Base-by-base conservation (phyloP, 2,113 vertebrate genomes). In the Tretioscincus oriximinensis region DNA sequence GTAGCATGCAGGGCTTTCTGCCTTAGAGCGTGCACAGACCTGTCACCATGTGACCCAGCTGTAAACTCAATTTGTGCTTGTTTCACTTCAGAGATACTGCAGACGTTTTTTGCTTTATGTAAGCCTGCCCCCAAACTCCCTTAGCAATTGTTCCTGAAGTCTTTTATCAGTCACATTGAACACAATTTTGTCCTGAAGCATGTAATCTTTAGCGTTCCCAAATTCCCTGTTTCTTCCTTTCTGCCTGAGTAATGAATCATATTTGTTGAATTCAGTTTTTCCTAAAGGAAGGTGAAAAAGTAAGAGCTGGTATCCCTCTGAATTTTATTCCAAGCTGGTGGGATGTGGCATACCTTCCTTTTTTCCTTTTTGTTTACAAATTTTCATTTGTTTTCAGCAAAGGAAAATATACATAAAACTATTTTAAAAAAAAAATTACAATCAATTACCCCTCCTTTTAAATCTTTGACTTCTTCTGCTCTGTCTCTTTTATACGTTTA, bases 141-240 rank as follows among this genome's bases (percentile, higher is more conserved):
- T 78, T 18, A 72, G 81, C 68, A 78, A 77, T 77, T 72, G 45
- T 63, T 78, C 68, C 41, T 72, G 45, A 70, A 76, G 49, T 75
- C 20, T 45, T 82, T 76, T 76, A 72, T 71, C 77, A 80, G 73
- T 81, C 45, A 72, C 73, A 66, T 9, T 60, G 47, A 84, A 76
- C 77, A 75, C 24, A 65, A 21, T 70, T 68, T 76, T 81, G 67
- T 72, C 78, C 68, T 72, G 47, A 12, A 81, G 67, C 73, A 85
- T 76, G 60, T 72, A 69, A 75, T 81, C 65, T 65, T 70, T 49
- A 70, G 78, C 54, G 21, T 75, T 60, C 22, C 73, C 73, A 65
- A 77, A 77, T 35, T 85, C 73, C 61, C 29, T 64, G 7, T 80
- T 54, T 71, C 60, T 63, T 65, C 16, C 51, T 54, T 76, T 65